These are phyloP conservation scores for Dromiciops gliroides DNA, from an alignment of 2,113 vertebrate genomes.

Conservation along the genomic window DNA sequence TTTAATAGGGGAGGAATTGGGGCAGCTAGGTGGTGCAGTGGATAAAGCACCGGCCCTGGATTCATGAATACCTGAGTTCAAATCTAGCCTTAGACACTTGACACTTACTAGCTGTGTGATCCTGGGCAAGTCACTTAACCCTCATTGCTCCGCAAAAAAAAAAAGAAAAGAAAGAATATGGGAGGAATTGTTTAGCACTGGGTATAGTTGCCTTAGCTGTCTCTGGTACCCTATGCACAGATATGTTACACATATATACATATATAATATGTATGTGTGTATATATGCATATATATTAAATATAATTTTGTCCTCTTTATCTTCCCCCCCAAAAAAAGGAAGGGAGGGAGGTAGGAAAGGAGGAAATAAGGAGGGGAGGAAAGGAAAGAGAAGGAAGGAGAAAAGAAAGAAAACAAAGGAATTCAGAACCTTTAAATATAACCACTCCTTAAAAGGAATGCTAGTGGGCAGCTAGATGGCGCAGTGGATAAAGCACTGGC, in stretches of 20 bases:
- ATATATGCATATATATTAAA: constrained; percentile 57
- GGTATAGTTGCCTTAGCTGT: constrained; percentile 66
- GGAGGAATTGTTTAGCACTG: constrained; percentile 31
- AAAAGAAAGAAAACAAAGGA: neutral
- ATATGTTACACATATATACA: constrained; percentile 69
- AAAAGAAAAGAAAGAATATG: too few relatives aligned
- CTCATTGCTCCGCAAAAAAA: too few relatives aligned
- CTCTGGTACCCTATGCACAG: constrained; percentile 84
- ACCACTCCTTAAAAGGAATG: neutral
- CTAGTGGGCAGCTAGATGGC: too few relatives aligned
- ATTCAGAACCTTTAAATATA: neutral
- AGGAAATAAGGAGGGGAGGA: neutral
- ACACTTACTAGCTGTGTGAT: too few relatives aligned
- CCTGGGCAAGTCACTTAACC: too few relatives aligned
- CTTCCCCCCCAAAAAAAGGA: constrained; percentile 52
- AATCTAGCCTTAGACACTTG: too few relatives aligned
- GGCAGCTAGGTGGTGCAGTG: too few relatives aligned
- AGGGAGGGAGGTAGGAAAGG: neutral
- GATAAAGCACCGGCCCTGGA: too few relatives aligned
- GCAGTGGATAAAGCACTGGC: too few relatives aligned
- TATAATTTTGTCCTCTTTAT: constrained; percentile 83
- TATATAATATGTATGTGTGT: constrained; percentile 82
- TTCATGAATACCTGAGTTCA: too few relatives aligned
- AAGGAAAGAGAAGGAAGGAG: neutral
- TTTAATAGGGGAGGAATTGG: constrained; percentile 28